A percentile compares a stretch with the other conserved stretches of the same genome.
phyloP scores from a whole-genome alignment of 2,797 vertebrate genomes.

The Chelonia mydas region DNA sequence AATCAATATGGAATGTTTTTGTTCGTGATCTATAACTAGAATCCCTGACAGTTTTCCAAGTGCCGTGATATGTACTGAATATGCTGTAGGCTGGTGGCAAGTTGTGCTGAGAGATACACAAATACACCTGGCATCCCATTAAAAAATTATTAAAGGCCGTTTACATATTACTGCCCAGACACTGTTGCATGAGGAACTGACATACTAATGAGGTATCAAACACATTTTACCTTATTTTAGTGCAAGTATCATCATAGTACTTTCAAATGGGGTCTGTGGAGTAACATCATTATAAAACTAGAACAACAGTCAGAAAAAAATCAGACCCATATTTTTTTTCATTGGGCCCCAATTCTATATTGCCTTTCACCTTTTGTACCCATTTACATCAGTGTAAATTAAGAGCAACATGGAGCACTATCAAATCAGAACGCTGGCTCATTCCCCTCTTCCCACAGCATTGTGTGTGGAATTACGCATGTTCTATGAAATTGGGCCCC shows the following conservation, averaged over 20 bases:
- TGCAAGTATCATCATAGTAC: background rate
- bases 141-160: background rate
- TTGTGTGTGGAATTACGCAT: background rate
- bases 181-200: background rate
- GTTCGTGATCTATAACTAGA: slow-evolving; percentile 31
- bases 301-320: background rate
- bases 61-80: background rate
- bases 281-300: background rate
- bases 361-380: background rate
- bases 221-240: background rate
- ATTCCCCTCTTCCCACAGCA: background rate
- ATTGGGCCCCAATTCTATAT: background rate
- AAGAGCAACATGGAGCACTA: background rate
- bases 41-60: slow-evolving; percentile 46
- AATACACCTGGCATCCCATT: background rate
- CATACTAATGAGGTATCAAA: background rate
- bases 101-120: slow-evolving; percentile 18
- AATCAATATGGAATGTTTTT: slow-evolving; percentile 63
- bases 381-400: background rate
- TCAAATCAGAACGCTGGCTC: background rate
- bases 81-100: background rate
- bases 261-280: slow-evolving; percentile 6
- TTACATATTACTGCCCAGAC: background rate
- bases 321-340: background rate
- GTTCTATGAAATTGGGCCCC: background rate